Evolutionary conservation across 2,113 vertebrate genomes (phyloP).

Genomic region (Rhabdornis inornatus): DNA sequence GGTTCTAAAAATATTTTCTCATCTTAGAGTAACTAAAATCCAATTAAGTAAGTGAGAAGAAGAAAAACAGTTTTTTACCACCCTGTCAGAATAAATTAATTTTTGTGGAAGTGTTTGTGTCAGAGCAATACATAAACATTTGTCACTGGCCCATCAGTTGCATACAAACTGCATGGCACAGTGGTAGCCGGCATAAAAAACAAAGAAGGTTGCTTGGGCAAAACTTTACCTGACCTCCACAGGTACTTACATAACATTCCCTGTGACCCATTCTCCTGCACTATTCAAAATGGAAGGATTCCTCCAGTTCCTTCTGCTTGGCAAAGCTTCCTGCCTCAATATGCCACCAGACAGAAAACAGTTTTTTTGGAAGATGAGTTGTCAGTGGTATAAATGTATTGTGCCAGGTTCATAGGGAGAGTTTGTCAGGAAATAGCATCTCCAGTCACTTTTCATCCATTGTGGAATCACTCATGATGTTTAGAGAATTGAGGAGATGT

Average conservation of each 20-base stretch:
- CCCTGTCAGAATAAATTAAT: neutral
- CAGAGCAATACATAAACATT: neutral
- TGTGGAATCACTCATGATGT: neutral
- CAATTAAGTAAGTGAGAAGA: neutral
- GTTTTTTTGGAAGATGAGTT: neutral
- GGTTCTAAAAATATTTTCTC: conserved; percentile 11
- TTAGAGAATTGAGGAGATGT: neutral
- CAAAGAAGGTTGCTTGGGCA: neutral
- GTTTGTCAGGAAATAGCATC: neutral
- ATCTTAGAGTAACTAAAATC: neutral
- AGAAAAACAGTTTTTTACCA: neutral
- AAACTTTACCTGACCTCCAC: neutral
- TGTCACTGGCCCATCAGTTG: neutral
- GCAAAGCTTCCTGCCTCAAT: neutral
- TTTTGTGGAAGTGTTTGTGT: neutral
- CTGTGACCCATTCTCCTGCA: neutral
- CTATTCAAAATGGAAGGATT: accelerated
- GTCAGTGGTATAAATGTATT: neutral
- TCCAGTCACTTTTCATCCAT: neutral
- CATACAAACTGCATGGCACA: neutral
- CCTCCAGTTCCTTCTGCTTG: neutral
- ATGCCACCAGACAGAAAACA: neutral
- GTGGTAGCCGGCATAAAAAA: neutral
- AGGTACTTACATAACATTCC: neutral
- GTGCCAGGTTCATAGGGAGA: neutral